A percentile compares a stretch with the other conserved stretches of the same genome.
Evolutionary conservation across 2,797 vertebrate genomes (phyloP).

Genomic region (Notamacropus eugenii): DNA sequence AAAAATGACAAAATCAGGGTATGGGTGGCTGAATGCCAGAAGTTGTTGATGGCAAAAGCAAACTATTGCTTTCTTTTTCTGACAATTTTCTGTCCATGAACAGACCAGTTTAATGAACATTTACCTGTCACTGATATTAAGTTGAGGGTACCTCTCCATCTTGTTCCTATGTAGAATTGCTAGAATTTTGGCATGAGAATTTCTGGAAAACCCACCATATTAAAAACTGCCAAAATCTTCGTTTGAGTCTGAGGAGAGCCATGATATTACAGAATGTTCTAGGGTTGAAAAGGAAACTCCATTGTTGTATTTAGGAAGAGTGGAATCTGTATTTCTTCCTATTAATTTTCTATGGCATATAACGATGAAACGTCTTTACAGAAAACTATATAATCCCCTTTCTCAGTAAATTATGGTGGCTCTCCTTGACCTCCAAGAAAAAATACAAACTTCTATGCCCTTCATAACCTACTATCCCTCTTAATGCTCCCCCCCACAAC

Average conservation of each 20-base stretch:
- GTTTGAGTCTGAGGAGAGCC: constrained; percentile 56
- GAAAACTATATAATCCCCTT: neutral
- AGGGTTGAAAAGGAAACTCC: constrained; percentile 50
- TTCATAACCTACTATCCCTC: neutral
- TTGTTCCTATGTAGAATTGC: constrained; percentile 13
- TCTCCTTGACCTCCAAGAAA: neutral
- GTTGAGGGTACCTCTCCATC: constrained; percentile 6
- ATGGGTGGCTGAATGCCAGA: constrained; percentile 75
- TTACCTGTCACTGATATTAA: neutral
- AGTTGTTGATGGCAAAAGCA: constrained; percentile 26
- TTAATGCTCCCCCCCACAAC: neutral
- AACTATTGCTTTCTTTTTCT: constrained; percentile 50
- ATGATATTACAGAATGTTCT: constrained; percentile 51
- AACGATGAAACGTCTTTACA: constrained; percentile 41
- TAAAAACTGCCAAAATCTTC: constrained; percentile 33
- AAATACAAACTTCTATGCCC: neutral
- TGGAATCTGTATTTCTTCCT: constrained; percentile 73
- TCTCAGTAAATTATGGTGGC: neutral
- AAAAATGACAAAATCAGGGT: constrained; percentile 77
- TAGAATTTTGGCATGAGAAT: constrained; percentile 41
- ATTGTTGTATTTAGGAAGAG: constrained; percentile 72
- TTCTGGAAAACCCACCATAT: neutral
- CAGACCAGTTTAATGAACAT: constrained; percentile 55
- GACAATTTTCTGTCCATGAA: constrained; percentile 44
- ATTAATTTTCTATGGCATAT: constrained; percentile 71